Conservation (phyloP, 2,888 invertebrate genomes). For the Odontocolon sp. region DNA sequence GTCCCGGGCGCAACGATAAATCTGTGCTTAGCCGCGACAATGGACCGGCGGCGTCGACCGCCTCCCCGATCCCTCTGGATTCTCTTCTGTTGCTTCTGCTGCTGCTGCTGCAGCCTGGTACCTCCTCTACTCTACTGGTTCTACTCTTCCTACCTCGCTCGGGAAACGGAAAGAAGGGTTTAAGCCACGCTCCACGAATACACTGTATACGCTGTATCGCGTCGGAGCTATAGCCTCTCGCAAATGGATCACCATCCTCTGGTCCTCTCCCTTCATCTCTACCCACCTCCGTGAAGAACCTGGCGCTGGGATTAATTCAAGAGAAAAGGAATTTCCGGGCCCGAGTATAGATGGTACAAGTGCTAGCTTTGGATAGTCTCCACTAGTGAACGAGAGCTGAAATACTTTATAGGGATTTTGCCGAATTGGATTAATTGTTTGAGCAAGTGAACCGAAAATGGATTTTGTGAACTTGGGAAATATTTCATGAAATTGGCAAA, state of each 20-base stretch:
- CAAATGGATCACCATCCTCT: constrained; percentile 72
- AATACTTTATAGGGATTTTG: too few species aligned
- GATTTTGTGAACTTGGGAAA: too few species aligned
- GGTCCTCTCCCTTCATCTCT: constrained; percentile 9
- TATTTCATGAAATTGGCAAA: too few species aligned
- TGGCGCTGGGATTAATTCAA: constrained; percentile 69
- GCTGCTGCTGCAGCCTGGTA: background rate
- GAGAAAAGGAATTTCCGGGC: constrained; percentile 52
- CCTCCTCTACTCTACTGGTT: constrained; percentile 9
- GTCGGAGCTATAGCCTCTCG: constrained; percentile 63
- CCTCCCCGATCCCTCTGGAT: constrained; percentile 40
- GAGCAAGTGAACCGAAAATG: too few species aligned
- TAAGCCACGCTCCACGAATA: constrained; percentile 74
- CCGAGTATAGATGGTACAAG: background rate
- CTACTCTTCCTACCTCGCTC: constrained; percentile 44
- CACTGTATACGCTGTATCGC: constrained; percentile 52
- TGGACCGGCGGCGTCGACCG: constrained; percentile 63
- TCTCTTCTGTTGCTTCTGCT: constrained; percentile 30
- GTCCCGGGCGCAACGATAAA: constrained; percentile 74
- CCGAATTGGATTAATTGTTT: too few species aligned
- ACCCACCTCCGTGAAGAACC: constrained; percentile 25
- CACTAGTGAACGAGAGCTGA: too few species aligned
- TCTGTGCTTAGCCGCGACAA: constrained; percentile 77
- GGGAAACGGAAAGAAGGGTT: constrained; percentile 75
- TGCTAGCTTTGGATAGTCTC: too few species aligned